Percentiles rank a stretch among this genome's conserved stretches.
phyloP scores from a whole-genome alignment of 2,797 vertebrate genomes.

The Hyperoplus lanceolatus region DNA sequence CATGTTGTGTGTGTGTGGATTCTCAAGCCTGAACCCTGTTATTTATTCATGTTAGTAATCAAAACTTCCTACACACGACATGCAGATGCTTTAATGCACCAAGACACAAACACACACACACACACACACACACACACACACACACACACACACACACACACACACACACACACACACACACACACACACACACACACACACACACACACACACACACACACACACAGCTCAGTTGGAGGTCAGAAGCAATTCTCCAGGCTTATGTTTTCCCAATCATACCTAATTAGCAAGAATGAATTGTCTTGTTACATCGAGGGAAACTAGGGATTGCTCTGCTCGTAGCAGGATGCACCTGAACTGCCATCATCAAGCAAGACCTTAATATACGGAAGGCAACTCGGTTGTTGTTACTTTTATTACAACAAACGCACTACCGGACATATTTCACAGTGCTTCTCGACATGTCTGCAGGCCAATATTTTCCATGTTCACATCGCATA shows the following conservation, averaged over 20 bases:
- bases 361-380: background rate
- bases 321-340: background rate
- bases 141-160: constrained; percentile 1
- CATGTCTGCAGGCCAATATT: background rate
- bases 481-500: no score
- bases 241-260: constrained; percentile 53
- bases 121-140: constrained; percentile 3
- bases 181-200: constrained; percentile 13
- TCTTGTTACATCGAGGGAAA: constrained; percentile 13
- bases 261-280: constrained; percentile 58
- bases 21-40: constrained; percentile 34
- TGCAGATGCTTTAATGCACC: background rate
- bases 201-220: constrained; percentile 14
- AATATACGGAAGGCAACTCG: background rate
- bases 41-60: constrained; percentile 58
- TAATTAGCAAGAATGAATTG: constrained; percentile 51
- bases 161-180: background rate
- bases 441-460: background rate
- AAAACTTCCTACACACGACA: constrained; percentile 23
- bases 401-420: background rate
- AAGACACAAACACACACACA: constrained; percentile 1
- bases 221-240: constrained; percentile 48
- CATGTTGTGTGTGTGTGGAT: background rate
- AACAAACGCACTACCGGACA: background rate
- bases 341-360: constrained; percentile 14